Conservation (phyloP, 2,113 vertebrate species). For the Ictidomys tridecemlineatus region DNA sequence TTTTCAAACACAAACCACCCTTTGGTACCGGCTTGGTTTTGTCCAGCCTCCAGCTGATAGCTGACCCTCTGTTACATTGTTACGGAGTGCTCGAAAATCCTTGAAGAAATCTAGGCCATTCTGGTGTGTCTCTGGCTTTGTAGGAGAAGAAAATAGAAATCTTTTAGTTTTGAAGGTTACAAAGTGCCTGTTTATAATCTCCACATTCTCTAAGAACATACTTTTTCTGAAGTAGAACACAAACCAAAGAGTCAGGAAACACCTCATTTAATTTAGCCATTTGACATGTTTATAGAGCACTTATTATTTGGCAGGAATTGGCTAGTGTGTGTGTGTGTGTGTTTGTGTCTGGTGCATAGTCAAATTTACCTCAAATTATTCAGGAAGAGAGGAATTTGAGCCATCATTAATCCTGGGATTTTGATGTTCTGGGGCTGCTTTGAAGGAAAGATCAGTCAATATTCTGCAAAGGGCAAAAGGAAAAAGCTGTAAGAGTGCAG, state of each 20-base stretch:
- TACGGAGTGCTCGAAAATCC: neutral
- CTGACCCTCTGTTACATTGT: neutral
- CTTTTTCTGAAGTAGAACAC: neutral
- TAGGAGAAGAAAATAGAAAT: neutral
- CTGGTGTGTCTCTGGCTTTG: neutral
- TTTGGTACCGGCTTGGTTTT: neutral
- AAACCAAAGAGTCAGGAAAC: neutral
- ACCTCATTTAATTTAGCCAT: neutral
- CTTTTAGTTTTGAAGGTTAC: neutral
- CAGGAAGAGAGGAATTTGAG: neutral
- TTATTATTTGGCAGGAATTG: neutral
- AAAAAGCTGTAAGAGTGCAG: accelerated
- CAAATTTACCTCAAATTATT: neutral
- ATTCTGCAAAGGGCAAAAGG: neutral
- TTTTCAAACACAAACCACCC: conserved; percentile 8
- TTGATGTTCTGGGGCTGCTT: neutral
- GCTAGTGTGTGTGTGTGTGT: too few relatives aligned
- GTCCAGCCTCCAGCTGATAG: neutral
- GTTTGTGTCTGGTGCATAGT: too few relatives aligned
- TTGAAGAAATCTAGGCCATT: conserved; percentile 59
- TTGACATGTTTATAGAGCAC: neutral
- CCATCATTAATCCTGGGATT: neutral
- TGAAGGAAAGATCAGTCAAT: neutral
- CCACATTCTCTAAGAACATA: neutral
- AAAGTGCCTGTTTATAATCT: neutral